Evolutionary conservation across 2,888 invertebrate species (phyloP), one percentile per base, ranked within the genome.

Genomic region (Entomobrya proxima): DNA sequence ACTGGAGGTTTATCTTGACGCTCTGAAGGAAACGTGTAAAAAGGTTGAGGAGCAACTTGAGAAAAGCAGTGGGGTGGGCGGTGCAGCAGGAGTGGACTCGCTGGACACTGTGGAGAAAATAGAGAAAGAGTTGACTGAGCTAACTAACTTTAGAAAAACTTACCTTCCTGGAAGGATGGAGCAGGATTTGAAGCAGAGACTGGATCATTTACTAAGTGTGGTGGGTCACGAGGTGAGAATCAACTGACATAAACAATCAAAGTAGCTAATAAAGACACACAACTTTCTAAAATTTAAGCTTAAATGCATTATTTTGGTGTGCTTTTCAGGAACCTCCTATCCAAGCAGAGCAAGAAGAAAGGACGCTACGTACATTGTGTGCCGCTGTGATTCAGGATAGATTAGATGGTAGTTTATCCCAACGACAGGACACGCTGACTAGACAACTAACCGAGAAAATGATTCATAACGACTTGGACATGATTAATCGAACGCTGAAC

Each of bases 401-500:
- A 44, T 27, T 86, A 35, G 78, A 64, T 21, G 44, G 27, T 9
- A 37, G 44, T 27, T 55, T 86, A 24, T 78, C 77, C 7, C 50
- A 82, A 24, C 32, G 40, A n/a, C 81, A 78, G 21, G 82, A 82
- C 52, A 72, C 50, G 0, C 15, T 86, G 9, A 83, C 81, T 91
- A 94, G 95, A 87, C 94, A 94, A 90, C 92, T 93, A 67, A 94
- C 95, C 90, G 92, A 94, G 85, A 94, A 94, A 90, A 94, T 94
- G 90, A 95, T 95, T 91, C 94, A 95, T 91, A 93, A 94, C 84
- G 95, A 95, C 91, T 93, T 96, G 40, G 93, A 93, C 87, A 93
- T 95, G 91, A 95, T 96, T 84, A 94, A 95, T 91, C 93, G 93
- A 27, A 95, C 95, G 91, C 92, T 96, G 84, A 94, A 94, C 90